These are phyloP conservation scores for Vanessa tameamea DNA, from an alignment of 1,140 invertebrate species.

Conservation along the genomic window DNA sequence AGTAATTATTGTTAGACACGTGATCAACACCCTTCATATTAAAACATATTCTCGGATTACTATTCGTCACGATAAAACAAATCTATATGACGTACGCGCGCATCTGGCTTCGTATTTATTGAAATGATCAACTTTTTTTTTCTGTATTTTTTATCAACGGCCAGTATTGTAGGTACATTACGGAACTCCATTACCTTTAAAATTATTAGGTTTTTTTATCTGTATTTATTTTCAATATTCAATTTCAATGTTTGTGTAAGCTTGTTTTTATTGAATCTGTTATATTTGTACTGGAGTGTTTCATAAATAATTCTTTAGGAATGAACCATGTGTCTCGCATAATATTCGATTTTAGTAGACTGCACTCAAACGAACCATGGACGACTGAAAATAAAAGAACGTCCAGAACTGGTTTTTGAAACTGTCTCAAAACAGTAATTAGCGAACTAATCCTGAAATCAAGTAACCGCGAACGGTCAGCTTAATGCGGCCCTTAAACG, in stretches of 20 bases:
- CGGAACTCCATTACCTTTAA: constrained; percentile 8
- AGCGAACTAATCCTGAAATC: constrained; percentile 71
- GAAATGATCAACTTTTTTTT: constrained; percentile 31
- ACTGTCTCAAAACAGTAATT: constrained; percentile 75
- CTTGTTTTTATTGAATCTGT: background rate
- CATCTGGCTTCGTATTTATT: constrained; percentile 35
- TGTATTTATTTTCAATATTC: constrained; percentile 15
- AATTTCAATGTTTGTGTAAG: constrained; percentile 9
- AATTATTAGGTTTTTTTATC: constrained; percentile 27
- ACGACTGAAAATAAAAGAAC: constrained; percentile 42
- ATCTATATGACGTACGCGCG: constrained; percentile 31
- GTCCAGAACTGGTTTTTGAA: constrained; percentile 53
- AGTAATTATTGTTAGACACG: constrained; percentile 74
- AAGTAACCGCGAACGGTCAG: constrained; percentile 76
- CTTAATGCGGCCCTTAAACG: constrained; percentile 70
- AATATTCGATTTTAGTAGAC: constrained; percentile 26
- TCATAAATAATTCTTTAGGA: constrained; percentile 19
- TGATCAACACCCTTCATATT: constrained; percentile 60
- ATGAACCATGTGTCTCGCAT: background rate
- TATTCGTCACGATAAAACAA: constrained; percentile 41
- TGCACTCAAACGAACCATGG: constrained; percentile 30
- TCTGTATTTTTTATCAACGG: constrained; percentile 26
- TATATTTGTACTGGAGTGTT: constrained; percentile 4
- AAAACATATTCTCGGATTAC: constrained; percentile 56
- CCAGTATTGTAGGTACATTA: constrained; percentile 22